Base-by-base conservation (phyloP, 2,113 vertebrate species). In the Hiodon alosoides region DNA sequence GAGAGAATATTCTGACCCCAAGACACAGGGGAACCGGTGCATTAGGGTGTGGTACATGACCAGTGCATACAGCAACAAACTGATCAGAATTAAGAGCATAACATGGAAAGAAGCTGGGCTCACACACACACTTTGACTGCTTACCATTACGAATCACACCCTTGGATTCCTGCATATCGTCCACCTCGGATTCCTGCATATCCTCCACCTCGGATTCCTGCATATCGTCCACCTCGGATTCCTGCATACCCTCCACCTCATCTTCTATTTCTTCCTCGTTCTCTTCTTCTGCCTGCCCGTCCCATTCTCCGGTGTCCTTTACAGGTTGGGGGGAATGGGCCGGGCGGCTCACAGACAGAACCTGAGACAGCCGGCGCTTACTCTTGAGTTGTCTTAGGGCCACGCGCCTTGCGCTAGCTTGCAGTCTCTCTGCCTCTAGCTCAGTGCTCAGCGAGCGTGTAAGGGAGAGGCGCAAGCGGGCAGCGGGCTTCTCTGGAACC, bases 251-350 rank as follows among this genome's bases (percentile, higher is more conserved):
- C 13, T n/a, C 74, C 3, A 80, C 74, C 0, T 83, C 82, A 0
- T 81, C 77, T 0, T 83, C 73, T 14, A 72, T 77, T 7, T 76
- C 70, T 3, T 76, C 78, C 13, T 66, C 75, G 65, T 54, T 87
- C 78, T 82, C 89, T 51, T 88, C 93, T 81, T 87, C 92, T 69
- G 87, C 89, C 59, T 87, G 91, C 93, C 79, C 85, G 73, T 84
- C 82, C 52, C 85, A 78, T 6, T 79, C 62, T 3, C 76, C 79
- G 0, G 84, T 80, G 2, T 66, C 66, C 79, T 69, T 67, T 17
- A 11, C 3, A 52, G 47, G 67, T 71, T 78, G 83, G 0, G 81
- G 72, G 6, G 83, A 69, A 71, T 76, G 74, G 9, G n/a, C 9
- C 59, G 5, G 0, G 81, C 81, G 78, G 79, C 72, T 7, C 83